Percentiles rank a stretch among this genome's conserved stretches.
Conservation (phyloP, 2,113 vertebrate genomes). For the Antechinus flavipes region DNA sequence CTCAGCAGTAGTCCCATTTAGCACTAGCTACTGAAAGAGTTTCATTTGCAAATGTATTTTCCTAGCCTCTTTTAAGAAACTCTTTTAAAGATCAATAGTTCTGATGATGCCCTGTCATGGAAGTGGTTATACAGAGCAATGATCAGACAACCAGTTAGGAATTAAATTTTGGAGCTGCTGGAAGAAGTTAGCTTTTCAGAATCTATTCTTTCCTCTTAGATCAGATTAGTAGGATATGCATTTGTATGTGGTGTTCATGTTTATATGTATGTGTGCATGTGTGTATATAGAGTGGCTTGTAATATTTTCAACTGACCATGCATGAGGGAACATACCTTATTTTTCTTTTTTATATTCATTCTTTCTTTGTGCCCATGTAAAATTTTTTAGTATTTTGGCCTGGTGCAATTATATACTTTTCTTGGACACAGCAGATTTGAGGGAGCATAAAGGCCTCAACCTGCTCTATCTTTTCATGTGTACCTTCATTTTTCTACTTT, state of each 20-base stretch:
- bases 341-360: background rate
- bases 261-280: no score
- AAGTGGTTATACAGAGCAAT: background rate
- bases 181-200: background rate
- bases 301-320: background rate
- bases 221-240: background rate
- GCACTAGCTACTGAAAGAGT: background rate
- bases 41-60: background rate
- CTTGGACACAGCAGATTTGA: background rate
- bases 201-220: background rate
- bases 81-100: background rate
- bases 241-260: no score
- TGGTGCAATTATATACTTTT: background rate
- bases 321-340: background rate
- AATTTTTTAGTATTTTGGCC: background rate
- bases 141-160: background rate
- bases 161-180: background rate
- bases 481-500: background rate
- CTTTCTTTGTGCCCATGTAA: background rate
- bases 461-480: background rate
- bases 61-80: background rate
- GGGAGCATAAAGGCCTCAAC: background rate
- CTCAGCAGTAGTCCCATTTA: background rate
- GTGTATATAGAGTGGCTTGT: background rate
- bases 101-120: background rate